Percentiles rank a stretch among this genome's conserved stretches.
Conservation (phyloP, 2,113 vertebrate species). For the Pterophyllum scalare region DNA sequence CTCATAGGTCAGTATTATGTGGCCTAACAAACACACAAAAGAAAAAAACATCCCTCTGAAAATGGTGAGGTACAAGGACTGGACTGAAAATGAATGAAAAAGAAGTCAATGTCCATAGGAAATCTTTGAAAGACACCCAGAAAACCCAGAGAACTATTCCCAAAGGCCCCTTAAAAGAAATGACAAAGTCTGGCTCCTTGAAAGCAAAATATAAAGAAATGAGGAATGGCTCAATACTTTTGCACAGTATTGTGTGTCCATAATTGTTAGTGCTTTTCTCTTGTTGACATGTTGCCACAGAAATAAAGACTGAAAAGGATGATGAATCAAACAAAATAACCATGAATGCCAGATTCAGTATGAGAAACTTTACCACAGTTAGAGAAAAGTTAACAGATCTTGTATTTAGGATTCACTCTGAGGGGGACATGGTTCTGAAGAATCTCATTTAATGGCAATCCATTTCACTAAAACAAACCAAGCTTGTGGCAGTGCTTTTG, state of each 20-base stretch:
- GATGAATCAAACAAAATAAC: not conserved
- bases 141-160: not conserved
- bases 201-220: slow-evolving; percentile 2
- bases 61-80: not conserved
- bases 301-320: slow-evolving; percentile 1
- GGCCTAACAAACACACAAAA: not conserved
- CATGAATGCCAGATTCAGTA: not conserved
- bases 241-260: not conserved
- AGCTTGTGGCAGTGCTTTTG: not conserved
- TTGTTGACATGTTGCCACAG: not conserved
- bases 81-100: not conserved
- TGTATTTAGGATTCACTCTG: not conserved
- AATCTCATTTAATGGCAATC: slow-evolving; percentile 1
- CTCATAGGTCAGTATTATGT: not conserved
- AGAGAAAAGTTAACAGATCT: not conserved
- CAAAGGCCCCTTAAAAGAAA: not conserved
- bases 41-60: not conserved
- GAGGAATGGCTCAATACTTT: not conserved
- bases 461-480: slow-evolving; percentile 12
- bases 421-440: not conserved
- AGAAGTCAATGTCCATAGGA: not conserved
- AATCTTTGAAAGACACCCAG: not conserved
- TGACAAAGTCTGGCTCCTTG: not conserved
- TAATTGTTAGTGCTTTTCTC: not conserved
- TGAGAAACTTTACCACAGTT: not conserved